Base-by-base conservation (phyloP, 2,888 invertebrate genomes). In the Ochlodes sylvanus region DNA sequence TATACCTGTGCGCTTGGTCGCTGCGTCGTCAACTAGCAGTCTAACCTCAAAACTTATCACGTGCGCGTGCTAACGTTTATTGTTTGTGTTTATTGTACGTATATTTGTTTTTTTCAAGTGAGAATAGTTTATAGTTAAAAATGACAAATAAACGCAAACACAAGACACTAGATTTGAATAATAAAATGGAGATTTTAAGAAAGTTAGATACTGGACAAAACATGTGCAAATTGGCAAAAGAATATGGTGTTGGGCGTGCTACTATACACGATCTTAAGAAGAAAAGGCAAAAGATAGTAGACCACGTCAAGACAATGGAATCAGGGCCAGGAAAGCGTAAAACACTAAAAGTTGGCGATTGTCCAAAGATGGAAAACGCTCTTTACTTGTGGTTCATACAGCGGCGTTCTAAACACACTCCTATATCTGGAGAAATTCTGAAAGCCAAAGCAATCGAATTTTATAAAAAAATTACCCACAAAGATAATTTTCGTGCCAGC, bases 401-500 rank as follows among this genome's bases (percentile, higher is more conserved):
- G 65, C 69, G 56, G 67, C 74, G 77, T 71, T 71, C 70, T 73
- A 74, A 73, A 72, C 71, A 79, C 68, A 75, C 70, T 73, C 75
- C 76, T 71, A 62, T 79, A 68, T 75, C 76, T 72, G 79, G 77
- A 69, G 76, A 76, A 71, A 75, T 77, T 58, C 65, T 77, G 67
- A 75, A 70, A 72, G 69, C 72, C n/a, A 79, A 79, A 75, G 77
- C 78, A 69, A 76, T 75, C 54, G 73, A 76, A 70, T 77, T 79
- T 72, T 76, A 76, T 75, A n/a, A 72, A 74, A 73, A 76, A 76
- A 72, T 73, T 67, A 76, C 75, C 69, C n/a, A 74, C 21, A 77
- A 77, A 74, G 74, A 76, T 75, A 76, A 77, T 72, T 80, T 81
- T 76, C 73, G 73, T 73, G 80, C 78, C 68, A 81, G 79, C 62